phyloP scores from a whole-genome alignment of 2,797 vertebrate species.

The Notolepis coatsorum region DNA sequence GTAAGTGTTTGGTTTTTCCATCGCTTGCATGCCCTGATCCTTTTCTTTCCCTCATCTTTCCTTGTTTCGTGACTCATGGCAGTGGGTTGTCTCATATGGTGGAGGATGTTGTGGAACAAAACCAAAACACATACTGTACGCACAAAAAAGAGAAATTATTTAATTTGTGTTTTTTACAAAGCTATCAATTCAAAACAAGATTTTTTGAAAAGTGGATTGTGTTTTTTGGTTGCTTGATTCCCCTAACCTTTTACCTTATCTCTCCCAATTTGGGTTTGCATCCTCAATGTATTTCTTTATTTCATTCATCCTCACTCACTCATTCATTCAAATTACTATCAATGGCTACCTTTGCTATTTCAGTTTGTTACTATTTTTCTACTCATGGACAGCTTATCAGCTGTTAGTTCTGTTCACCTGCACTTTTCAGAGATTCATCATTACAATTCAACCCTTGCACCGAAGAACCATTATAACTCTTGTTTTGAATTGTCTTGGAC shows the following conservation, averaged over 20 bases:
- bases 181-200: background rate
- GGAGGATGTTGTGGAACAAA: constrained; percentile 8
- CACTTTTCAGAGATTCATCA: background rate
- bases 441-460: too few species aligned
- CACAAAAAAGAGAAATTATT: constrained; percentile 1
- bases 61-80: constrained; percentile 2
- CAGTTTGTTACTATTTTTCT: background rate
- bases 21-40: constrained; percentile 45
- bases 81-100: constrained; percentile 7
- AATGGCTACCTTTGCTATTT: background rate
- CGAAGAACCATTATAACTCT: too few species aligned
- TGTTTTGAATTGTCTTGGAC: too few species aligned
- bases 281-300: constrained; percentile 16
- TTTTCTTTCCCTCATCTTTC: constrained; percentile 25
- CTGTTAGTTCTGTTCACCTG: constrained; percentile 11
- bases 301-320: too few species aligned
- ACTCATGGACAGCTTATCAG: too few species aligned
- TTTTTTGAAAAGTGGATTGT: background rate
- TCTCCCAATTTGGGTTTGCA: background rate
- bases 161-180: too few species aligned
- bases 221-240: constrained; percentile 23
- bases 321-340: background rate
- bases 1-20: constrained; percentile 69
- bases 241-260: background rate
- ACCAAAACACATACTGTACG: constrained; percentile 31